Percentiles rank a stretch among this genome's conserved stretches.
Evolutionary conservation across 2,113 vertebrate genomes (phyloP).

Genomic region (Gulo gulo): DNA sequence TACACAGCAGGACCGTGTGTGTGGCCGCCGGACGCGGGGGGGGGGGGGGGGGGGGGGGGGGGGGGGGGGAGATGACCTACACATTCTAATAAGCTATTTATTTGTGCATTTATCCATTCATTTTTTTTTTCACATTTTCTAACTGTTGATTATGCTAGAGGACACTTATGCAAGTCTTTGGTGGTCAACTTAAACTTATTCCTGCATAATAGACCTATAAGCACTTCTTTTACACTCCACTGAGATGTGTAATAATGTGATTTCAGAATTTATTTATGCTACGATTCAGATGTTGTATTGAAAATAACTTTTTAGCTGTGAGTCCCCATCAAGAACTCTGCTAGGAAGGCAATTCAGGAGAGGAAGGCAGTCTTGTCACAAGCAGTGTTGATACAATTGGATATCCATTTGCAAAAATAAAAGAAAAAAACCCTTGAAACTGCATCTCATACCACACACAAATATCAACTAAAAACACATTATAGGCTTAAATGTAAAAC

Average conservation of each 20-base stretch:
- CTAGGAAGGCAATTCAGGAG: not conserved
- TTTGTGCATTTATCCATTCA: not conserved
- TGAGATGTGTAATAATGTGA: not conserved
- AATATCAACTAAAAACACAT: not conserved
- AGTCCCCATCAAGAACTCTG: not conserved
- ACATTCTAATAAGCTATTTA: not conserved
- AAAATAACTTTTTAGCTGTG: not conserved
- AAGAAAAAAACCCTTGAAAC: not conserved
- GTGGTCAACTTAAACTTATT: not conserved
- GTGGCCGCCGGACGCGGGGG: not conserved
- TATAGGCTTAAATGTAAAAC: not conserved
- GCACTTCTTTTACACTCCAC: not conserved
- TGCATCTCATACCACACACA: not conserved
- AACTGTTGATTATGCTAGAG: not conserved
- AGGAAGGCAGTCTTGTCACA: not conserved
- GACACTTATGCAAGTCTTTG: not conserved
- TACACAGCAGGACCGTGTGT: not conserved
- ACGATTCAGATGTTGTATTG: not conserved
- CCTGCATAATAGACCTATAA: not conserved
- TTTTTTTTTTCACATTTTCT: not conserved
- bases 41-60: fast-evolving
- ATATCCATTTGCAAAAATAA: not conserved
- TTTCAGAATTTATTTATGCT: not conserved
- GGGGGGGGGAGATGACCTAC: not conserved
- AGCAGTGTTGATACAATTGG: not conserved